Percentiles rank a stretch among this genome's conserved stretches.
Evolutionary conservation across 2,797 vertebrate genomes (phyloP).

Genomic region (Netta rufina): DNA sequence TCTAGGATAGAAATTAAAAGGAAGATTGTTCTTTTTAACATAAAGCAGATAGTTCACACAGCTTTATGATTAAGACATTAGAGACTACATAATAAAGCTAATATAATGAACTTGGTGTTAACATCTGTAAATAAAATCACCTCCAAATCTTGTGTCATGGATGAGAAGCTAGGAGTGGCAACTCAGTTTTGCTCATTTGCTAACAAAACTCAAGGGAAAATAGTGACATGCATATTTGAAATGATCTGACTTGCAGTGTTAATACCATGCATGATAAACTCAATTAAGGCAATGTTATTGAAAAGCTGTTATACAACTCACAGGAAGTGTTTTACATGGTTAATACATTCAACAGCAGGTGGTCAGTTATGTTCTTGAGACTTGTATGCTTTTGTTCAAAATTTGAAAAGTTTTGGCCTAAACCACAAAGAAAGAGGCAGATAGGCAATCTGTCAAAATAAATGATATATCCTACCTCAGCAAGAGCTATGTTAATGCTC

Average conservation of each 20-base stretch:
- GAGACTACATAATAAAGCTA: neutral
- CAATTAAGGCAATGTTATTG: neutral
- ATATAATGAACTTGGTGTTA: neutral
- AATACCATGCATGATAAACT: neutral
- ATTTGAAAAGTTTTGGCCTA: neutral
- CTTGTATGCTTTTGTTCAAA: neutral
- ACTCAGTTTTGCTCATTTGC: neutral
- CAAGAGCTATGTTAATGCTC: neutral
- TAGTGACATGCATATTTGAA: neutral
- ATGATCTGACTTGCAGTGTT: neutral
- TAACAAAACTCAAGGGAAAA: neutral
- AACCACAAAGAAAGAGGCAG: slow-evolving; percentile 5
- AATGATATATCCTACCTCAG: neutral
- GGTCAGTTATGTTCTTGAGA: neutral
- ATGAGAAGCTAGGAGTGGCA: neutral
- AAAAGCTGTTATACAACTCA: neutral
- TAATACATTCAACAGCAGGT: neutral
- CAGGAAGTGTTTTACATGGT: neutral
- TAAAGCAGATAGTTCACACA: neutral
- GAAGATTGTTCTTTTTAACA: neutral
- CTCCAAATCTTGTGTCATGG: neutral
- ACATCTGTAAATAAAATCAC: neutral
- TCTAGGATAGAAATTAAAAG: neutral
- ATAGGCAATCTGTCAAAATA: slow-evolving; percentile 17
- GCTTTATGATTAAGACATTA: neutral